These are phyloP conservation scores for Odocoileus hemionus DNA, from an alignment of 2,113 vertebrate species.

Conservation along the genomic window DNA sequence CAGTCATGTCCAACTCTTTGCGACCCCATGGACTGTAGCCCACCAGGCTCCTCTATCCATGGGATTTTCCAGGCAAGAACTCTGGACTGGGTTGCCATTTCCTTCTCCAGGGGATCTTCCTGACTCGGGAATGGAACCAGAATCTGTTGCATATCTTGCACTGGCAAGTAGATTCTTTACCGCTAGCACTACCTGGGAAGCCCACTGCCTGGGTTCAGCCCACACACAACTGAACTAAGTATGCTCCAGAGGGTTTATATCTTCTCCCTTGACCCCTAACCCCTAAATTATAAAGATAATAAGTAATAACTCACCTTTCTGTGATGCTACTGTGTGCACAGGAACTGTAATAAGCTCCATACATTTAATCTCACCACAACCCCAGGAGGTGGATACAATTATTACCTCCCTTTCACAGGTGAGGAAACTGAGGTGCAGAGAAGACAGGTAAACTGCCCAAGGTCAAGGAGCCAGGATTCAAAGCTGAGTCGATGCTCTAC, in stretches of 20 bases:
- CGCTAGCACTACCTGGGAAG: not conserved
- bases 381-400: not conserved
- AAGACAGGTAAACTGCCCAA: not conserved
- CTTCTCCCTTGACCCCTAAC: not conserved
- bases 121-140: not conserved
- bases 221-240: not conserved
- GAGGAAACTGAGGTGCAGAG: not conserved
- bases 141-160: not conserved
- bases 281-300: not conserved
- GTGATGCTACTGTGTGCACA: not conserved
- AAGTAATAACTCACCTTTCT: not conserved
- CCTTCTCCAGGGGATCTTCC: not conserved
- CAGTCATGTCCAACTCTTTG: not conserved
- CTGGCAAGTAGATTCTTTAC: not conserved
- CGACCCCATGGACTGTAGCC: not conserved
- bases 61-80: too few relatives aligned
- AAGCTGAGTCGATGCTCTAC: not conserved
- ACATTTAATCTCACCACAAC: not conserved
- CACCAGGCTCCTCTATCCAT: not conserved
- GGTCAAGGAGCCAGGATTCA: not conserved
- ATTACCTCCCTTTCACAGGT: not conserved
- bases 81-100: too few relatives aligned
- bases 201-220: not conserved
- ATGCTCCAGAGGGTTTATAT: not conserved
- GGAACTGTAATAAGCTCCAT: not conserved